phyloP scores from a whole-genome alignment of 2,113 vertebrate species.

The Apaloderma vittatum region DNA sequence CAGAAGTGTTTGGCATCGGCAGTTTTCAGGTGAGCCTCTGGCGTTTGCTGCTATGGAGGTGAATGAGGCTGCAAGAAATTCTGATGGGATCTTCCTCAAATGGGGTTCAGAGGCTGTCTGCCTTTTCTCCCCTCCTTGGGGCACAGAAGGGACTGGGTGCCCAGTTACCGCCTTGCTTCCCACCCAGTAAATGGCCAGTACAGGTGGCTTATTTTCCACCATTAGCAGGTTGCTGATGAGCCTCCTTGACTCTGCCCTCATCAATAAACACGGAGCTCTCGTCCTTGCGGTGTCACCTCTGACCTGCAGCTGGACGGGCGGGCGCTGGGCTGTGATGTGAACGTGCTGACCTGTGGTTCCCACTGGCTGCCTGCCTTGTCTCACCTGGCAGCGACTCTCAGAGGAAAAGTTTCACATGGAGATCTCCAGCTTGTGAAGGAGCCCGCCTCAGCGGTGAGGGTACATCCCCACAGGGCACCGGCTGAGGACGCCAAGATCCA shows the following conservation, averaged over 20 bases:
- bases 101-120: neutral
- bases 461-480: fast-evolving
- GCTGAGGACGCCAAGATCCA: neutral
- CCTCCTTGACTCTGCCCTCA: neutral
- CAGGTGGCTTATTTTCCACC: neutral
- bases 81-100: neutral
- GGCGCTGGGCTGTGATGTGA: neutral
- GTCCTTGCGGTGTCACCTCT: fast-evolving
- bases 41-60: neutral
- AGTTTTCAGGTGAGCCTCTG: neutral
- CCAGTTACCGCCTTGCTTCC: neutral
- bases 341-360: fast-evolving
- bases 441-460: neutral
- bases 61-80: neutral
- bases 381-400: neutral
- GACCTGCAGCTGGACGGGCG: neutral
- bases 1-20: fast-evolving
- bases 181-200: neutral
- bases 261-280: fast-evolving
- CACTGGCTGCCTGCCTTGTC: neutral
- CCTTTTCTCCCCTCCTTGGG: neutral
- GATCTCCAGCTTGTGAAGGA: neutral
- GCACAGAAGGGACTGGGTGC: neutral
- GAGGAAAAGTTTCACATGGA: neutral
- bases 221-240: neutral